Base-by-base conservation (phyloP, 2,888 invertebrate species). In the Lasioglossum malachurum region DNA sequence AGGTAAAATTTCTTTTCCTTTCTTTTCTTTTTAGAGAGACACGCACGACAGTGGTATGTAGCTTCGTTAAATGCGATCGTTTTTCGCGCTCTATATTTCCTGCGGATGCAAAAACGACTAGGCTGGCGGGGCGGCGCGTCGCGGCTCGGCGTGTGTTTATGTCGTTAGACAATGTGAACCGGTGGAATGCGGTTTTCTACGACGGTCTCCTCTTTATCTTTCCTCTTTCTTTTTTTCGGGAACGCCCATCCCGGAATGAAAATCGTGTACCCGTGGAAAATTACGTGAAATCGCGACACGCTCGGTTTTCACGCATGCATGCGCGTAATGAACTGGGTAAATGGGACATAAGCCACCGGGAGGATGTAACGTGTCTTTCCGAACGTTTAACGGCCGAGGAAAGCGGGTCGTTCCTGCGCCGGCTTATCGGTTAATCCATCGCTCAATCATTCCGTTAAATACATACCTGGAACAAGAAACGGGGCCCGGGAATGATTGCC, bases 321-420 rank as follows among this genome's bases (percentile, higher is more conserved):
- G 85, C 75, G 82, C 82, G 53, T 79, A 82, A 81, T 79, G 74
- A 87, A 85, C 35, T 85, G 75, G 85, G 87, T 80, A 87, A 82
- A 80, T 79, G 73, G 85, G 76, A 76, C 86, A 75, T 27, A 16
- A 53, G 38, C 38, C 64, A 67, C 64, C 64, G 64, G 16, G 76
- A 79, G 67, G 76, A 84, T 85, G 35, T 38, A 35, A 57, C 67
- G 41, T 75, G 31, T 46, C 75, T 64, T 60, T 72, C 71, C 85
- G 73, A 75, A 80, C 69, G 41, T 67, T 73, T 53, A 67, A 72
- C n/a, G 75, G 72, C 14, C 31, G 31, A 69, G 35, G 78, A 86
- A 86, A 86, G 86, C 81, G 75, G 86, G 84, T 84, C 85, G 71
- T 41, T 83, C 73, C 16, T 71, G 38, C 64, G 64, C 19, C 60